Evolutionary conservation across 1,140 invertebrate genomes (phyloP).

Genomic region (Lerema accius): DNA sequence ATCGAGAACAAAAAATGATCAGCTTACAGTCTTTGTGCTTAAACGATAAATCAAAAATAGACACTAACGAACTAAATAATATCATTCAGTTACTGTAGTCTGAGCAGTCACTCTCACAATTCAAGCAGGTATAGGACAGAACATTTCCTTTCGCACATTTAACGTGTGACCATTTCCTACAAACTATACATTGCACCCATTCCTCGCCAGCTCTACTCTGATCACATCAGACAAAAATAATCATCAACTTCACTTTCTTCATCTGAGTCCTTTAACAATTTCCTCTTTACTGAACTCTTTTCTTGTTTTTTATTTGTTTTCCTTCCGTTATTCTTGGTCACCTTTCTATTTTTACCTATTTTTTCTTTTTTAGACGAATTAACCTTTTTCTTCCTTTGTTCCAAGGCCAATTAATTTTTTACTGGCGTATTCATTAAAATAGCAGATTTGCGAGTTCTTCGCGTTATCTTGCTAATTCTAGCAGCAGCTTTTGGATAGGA

Average conservation of each 20-base stretch:
- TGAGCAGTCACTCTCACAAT: neutral
- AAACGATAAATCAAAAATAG: no score
- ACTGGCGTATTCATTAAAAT: conserved; percentile 5
- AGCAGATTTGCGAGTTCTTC: conserved; percentile 6
- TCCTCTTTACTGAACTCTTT: conserved; percentile 20
- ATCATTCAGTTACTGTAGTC: neutral
- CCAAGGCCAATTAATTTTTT: conserved; percentile 3
- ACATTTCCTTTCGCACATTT: neutral
- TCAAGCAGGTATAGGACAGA: neutral
- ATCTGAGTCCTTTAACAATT: conserved; percentile 25
- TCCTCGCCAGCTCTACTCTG: neutral
- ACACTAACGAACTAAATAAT: no score
- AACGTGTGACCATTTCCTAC: neutral
- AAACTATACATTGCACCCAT: neutral
- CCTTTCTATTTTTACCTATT: neutral
- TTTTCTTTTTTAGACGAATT: conserved; percentile 7
- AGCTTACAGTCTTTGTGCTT: no score
- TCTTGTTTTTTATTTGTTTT: conserved; percentile 5
- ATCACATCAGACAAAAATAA: conserved; percentile 29
- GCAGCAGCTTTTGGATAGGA: conserved; percentile 11
- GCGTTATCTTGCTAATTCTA: neutral
- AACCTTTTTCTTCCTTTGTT: conserved; percentile 18
- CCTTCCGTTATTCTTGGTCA: neutral
- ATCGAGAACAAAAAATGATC: no score
- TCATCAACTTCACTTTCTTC: conserved; percentile 22